Evolutionary conservation across 1,140 invertebrate genomes (phyloP).

Genomic region (Temnothorax curvispinosus): DNA sequence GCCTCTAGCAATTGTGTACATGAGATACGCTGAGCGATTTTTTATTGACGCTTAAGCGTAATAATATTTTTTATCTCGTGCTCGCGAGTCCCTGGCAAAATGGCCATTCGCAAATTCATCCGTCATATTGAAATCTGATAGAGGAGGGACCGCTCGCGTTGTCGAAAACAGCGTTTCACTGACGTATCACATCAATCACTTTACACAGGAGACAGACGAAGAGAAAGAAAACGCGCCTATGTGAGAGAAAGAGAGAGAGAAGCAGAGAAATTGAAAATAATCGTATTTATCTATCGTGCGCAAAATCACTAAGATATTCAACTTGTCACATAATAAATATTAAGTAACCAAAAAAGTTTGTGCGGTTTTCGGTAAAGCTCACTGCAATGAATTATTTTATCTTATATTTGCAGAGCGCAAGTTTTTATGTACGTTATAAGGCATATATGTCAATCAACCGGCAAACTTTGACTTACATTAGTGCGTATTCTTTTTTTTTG

Average conservation of each 20-base stretch:
- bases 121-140: conserved; percentile 75
- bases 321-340: conserved; percentile 19
- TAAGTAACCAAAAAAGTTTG: no score
- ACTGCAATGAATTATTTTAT: no score
- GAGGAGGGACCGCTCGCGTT: conserved; percentile 57
- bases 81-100: conserved; percentile 36
- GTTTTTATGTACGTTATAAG: no score
- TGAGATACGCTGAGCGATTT: conserved; percentile 46
- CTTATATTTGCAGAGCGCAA: no score
- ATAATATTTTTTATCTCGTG: conserved; percentile 62
- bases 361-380: no score
- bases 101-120: conserved; percentile 75
- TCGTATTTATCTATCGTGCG: conserved; percentile 44
- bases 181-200: conserved; percentile 61
- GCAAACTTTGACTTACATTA: no score
- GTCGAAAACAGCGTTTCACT: conserved; percentile 73
- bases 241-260: neutral
- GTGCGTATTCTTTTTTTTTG: no score
- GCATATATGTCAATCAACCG: no score
- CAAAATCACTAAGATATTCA: conserved; percentile 20
- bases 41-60: conserved; percentile 39
- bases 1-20: conserved; percentile 39
- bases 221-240: neutral
- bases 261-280: neutral
- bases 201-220: conserved; percentile 31